Base-by-base conservation (phyloP, 1,140 invertebrate species). In the Papilio helenus region DNA sequence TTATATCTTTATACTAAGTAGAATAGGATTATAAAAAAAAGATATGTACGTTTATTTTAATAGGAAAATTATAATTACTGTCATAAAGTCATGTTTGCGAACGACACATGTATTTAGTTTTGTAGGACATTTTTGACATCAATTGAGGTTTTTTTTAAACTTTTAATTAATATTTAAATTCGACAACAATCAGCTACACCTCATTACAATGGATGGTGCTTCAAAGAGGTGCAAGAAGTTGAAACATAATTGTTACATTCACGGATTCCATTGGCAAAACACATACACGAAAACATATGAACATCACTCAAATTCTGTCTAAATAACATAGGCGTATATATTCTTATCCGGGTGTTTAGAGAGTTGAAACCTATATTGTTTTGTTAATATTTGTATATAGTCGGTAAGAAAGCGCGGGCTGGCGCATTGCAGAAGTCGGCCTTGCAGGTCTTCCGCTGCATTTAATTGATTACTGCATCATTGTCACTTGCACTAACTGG, bases 401-500 rank as follows among this genome's bases (percentile, higher is more conserved):
- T n/a, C 4, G 8, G 51, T 55, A 55, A 55, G 51, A n/a, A 55
- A n/a, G n/a, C 51, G 51, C 18, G 51, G 18, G 51, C 8, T 55
- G 16, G 51, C 51, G 51, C 51, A 55, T 55, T 55, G 51, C 51
- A 55, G 51, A 55, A 55, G 51, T 55, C 51, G 7, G n/a, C 51
- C 51, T 8, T 55, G n/a, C 51, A 55, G 51, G 51, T 20, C 51
- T 55, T 55, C 5, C 51, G 4, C n/a, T 55, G 51, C 18, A n/a
- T 55, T 55, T 55, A 55, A 55, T 55, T 55, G 18, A n/a, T 20
- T 55, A 55, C 51, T 55, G 51, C 51, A 55, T 55, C 51, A 55
- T 55, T 55, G 51, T 18, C 5, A 55, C 18, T 55, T n/a, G 51
- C 18, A 51, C 14, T 51, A 46, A 18, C 16, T 49, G 7, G n/a